Percentiles rank a stretch among this genome's conserved stretches.
Conservation (phyloP, 2,888 invertebrate genomes). For the Pseudeuparius sepicola region DNA sequence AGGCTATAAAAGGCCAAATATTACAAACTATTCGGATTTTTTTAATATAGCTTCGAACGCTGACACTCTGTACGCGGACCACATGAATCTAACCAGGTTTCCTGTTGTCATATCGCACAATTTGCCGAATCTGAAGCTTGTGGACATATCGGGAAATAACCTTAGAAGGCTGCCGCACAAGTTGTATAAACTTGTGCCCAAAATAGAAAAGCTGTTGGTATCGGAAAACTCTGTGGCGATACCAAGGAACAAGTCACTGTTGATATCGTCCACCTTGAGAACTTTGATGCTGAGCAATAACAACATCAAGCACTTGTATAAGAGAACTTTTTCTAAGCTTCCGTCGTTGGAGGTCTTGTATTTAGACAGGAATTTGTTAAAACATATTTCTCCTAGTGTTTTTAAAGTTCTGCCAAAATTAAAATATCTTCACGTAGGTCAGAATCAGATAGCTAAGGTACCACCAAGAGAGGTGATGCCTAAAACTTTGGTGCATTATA, state of each 20-base stretch:
- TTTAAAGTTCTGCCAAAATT: conserved; percentile 28
- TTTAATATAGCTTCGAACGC: conserved; percentile 18
- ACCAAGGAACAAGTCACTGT: conserved; percentile 27
- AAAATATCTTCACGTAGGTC: conserved; percentile 32
- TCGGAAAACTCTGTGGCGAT: conserved; percentile 23
- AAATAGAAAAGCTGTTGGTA: conserved; percentile 30
- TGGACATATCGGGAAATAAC: conserved; percentile 34
- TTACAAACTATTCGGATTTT: conserved; percentile 18
- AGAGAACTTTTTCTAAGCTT: conserved; percentile 28
- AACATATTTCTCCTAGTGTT: conserved; percentile 24
- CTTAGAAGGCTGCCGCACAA: conserved; percentile 28
- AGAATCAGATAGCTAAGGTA: conserved; percentile 26
- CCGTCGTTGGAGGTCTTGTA: conserved; percentile 30
- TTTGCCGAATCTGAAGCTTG: conserved; percentile 29
- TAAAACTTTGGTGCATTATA: conserved; percentile 19
- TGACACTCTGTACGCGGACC: conserved; percentile 32
- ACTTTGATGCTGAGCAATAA: conserved; percentile 33
- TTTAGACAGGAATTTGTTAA: conserved; percentile 32
- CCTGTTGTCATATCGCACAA: conserved; percentile 19
- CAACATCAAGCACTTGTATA: conserved; percentile 26
- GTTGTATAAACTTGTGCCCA: conserved; percentile 24
- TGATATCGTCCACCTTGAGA: conserved; percentile 28
- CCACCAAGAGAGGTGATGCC: conserved; percentile 23
- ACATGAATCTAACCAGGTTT: conserved; percentile 28
- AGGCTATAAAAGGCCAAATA: conserved; percentile 23